Percentiles rank a stretch among this genome's conserved stretches.
These are phyloP conservation scores for Drosophila conformis DNA, from an alignment of 2,888 invertebrate species.

Conservation along the genomic window DNA sequence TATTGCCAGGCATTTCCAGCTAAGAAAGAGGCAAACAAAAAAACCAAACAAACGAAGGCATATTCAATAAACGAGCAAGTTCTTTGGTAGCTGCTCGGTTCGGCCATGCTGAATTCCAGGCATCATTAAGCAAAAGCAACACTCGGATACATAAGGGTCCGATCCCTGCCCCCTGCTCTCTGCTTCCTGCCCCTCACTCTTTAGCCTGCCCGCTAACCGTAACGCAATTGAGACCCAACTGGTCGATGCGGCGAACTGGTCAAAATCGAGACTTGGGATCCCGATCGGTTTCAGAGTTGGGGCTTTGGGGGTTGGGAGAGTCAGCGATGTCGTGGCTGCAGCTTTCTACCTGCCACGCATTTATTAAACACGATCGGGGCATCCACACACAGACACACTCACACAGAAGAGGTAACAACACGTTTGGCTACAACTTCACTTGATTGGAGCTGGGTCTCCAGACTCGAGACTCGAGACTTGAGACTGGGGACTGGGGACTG, in stretches of 20 bases:
- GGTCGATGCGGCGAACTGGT: constrained; percentile 53
- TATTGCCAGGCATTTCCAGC: constrained; percentile 64
- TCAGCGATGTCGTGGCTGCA: constrained; percentile 31
- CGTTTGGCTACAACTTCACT: constrained; percentile 77
- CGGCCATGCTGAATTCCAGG: constrained; percentile 84
- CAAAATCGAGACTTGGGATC: constrained; percentile 44
- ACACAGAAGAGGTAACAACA: constrained; percentile 53
- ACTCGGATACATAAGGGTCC: constrained; percentile 73
- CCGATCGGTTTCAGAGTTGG: constrained; percentile 15
- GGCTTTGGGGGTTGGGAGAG: constrained; percentile 6
- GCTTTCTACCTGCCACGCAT: constrained; percentile 78
- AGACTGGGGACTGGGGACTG: constrained; percentile 30
- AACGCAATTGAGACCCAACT: constrained; percentile 60
- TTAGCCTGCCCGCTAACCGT: constrained; percentile 5
- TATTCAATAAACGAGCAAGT: constrained; percentile 61
- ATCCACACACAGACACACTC: constrained; percentile 10
- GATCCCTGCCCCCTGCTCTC: background rate
- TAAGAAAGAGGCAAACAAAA: constrained; percentile 21
- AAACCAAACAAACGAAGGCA: constrained; percentile 22
- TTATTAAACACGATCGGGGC: constrained; percentile 74
- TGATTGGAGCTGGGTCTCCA: constrained; percentile 60
- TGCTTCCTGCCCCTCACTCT: background rate
- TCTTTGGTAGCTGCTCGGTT: constrained; percentile 33
- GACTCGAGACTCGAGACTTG: constrained; percentile 8
- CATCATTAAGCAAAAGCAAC: constrained; percentile 72